Evolutionary conservation across 2,888 invertebrate genomes (phyloP).

Genomic region (Chaitophorus viminalis): DNA sequence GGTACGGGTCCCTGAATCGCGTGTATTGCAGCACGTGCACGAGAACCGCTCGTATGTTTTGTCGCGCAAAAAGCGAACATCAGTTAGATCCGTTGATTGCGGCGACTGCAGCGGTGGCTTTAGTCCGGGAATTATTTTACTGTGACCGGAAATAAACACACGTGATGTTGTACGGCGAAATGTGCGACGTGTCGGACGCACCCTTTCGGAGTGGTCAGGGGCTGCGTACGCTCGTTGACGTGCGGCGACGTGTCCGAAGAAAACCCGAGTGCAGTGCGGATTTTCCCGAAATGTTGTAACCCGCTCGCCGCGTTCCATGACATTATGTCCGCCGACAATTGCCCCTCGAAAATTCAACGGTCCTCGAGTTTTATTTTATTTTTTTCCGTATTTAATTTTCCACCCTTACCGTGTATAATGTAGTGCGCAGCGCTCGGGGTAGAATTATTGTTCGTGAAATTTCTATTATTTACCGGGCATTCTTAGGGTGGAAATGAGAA

Average conservation of each 20-base stretch:
- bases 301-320: neutral
- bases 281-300: conserved; percentile 17
- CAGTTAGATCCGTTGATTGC: neutral
- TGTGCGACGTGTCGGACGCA: neutral
- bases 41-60: too few relatives aligned
- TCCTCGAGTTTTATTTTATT: conserved; percentile 10
- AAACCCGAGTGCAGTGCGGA: neutral
- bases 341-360: conserved; percentile 29
- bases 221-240: too few relatives aligned
- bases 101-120: too few relatives aligned
- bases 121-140: neutral
- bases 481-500: conserved; percentile 37
- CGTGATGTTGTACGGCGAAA: neutral
- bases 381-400: neutral
- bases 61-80: neutral
- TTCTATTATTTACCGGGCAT: conserved; percentile 42
- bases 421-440: neutral
- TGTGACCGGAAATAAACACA: neutral
- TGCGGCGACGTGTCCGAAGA: neutral
- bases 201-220: too few relatives aligned
- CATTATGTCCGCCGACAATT: too few relatives aligned
- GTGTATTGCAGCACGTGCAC: neutral
- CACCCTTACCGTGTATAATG: neutral
- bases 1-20: neutral
- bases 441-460: conserved; percentile 52